phyloP scores from a whole-genome alignment of 2,797 vertebrate species.

The Perodicticus potto region DNA sequence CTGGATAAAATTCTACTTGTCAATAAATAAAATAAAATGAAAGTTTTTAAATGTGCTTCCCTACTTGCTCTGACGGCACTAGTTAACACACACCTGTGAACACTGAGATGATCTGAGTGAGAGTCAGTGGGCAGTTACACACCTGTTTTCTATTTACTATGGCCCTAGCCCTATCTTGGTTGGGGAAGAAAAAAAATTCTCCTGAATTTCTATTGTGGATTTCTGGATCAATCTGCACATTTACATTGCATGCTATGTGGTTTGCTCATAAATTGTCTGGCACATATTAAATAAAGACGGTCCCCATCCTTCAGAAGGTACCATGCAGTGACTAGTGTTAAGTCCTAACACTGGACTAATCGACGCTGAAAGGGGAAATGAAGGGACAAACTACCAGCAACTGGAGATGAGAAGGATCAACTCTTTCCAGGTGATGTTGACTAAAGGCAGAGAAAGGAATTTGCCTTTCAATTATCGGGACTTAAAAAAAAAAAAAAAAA shows the following conservation, averaged over 20 bases:
- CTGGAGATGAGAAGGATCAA: neutral
- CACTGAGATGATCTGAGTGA: neutral
- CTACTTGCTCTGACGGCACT: neutral
- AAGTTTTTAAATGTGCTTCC: neutral
- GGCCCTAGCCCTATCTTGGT: neutral
- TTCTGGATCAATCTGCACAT: constrained; percentile 16
- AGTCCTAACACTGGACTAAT: neutral
- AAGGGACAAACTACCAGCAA: neutral
- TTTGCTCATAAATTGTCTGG: neutral
- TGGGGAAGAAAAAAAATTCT: neutral
- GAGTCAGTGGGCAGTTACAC: neutral
- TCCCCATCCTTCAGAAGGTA: neutral
- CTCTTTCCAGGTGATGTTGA: neutral
- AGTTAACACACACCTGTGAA: neutral
- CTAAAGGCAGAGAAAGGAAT: neutral
- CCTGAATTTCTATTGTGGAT: neutral
- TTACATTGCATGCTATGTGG: neutral
- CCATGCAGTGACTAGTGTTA: neutral
- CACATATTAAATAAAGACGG: neutral
- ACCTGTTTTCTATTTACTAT: neutral
- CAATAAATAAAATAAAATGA: neutral
- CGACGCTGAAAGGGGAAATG: neutral
- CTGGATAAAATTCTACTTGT: neutral
- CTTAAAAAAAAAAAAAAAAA: neutral
- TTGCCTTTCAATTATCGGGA: neutral